phyloP scores from a whole-genome alignment of 2,888 invertebrate genomes.

The Prionchulus punctatus region DNA sequence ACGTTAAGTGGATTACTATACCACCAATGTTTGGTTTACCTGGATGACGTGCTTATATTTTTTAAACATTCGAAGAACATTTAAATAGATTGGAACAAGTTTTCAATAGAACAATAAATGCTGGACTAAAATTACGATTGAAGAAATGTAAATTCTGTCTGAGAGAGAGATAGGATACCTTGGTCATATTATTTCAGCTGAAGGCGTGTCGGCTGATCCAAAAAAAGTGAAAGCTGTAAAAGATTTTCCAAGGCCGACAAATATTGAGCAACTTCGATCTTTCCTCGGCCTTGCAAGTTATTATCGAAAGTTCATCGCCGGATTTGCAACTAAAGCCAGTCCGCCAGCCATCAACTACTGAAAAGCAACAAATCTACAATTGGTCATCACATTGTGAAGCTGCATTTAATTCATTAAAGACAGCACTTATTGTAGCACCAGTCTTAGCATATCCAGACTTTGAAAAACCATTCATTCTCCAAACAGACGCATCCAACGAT shows the following conservation, averaged over 20 bases:
- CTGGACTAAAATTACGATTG: background rate
- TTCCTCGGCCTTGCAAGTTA: background rate
- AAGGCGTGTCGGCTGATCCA: background rate
- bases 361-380: background rate
- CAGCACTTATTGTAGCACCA: background rate
- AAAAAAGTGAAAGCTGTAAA: background rate
- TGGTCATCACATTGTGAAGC: background rate
- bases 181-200: background rate
- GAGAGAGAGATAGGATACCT: background rate
- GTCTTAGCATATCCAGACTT: constrained; percentile 3
- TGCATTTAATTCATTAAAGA: constrained; percentile 1
- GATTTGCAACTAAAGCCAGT: background rate
- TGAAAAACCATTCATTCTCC: constrained; percentile 3
- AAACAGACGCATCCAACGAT: background rate
- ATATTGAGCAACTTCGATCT: background rate
- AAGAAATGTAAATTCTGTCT: background rate
- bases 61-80: constrained; percentile 16
- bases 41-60: constrained; percentile 19
- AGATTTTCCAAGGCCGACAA: background rate
- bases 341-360: background rate
- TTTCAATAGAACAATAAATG: background rate
- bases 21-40: constrained; percentile 16
- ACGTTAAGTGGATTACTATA: constrained; percentile 15
- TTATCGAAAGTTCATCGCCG: background rate
- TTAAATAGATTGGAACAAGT: background rate